Conservation (phyloP, 2,888 invertebrate genomes). For the Lissocephala sabroskyi region DNA sequence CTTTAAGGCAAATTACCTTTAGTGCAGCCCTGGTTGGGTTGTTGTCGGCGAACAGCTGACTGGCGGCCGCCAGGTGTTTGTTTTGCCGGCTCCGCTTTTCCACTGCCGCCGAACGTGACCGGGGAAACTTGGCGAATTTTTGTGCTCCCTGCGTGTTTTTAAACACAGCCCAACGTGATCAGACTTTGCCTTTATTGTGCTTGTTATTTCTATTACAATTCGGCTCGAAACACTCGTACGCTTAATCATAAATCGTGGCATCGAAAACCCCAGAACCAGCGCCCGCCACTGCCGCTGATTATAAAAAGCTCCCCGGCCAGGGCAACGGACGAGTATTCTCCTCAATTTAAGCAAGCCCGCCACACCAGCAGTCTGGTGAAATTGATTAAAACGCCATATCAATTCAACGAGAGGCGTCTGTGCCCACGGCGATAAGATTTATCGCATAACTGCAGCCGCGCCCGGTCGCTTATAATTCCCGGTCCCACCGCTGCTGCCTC, state of each 20-base stretch:
- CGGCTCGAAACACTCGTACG: constrained; percentile 29
- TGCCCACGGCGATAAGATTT: too few species aligned
- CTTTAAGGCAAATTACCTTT: too few species aligned
- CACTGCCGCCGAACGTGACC: constrained; percentile 43
- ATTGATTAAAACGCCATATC: too few species aligned
- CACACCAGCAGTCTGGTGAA: too few species aligned
- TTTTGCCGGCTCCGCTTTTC: constrained; percentile 23
- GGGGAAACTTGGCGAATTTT: constrained; percentile 26
- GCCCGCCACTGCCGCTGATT: neutral
- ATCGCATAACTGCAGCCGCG: too few species aligned
- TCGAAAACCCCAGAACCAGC: too few species aligned
- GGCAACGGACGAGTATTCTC: neutral
- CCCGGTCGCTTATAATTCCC: constrained; percentile 1
- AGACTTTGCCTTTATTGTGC: constrained; percentile 28
- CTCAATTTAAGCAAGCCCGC: neutral
- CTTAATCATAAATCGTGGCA: constrained; percentile 45
- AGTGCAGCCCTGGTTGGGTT: neutral
- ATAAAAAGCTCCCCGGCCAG: constrained; percentile 24
- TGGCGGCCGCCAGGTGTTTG: constrained; percentile 30
- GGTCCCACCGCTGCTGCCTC: neutral
- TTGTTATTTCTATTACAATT: constrained; percentile 26
- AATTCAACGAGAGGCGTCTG: too few species aligned
- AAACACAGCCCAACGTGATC: constrained; percentile 50
- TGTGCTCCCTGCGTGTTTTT: constrained; percentile 5
- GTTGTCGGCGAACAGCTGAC: constrained; percentile 39